These are phyloP conservation scores for Asteroscopus sphinx DNA, from an alignment of 2,888 invertebrate species.

Conservation along the genomic window DNA sequence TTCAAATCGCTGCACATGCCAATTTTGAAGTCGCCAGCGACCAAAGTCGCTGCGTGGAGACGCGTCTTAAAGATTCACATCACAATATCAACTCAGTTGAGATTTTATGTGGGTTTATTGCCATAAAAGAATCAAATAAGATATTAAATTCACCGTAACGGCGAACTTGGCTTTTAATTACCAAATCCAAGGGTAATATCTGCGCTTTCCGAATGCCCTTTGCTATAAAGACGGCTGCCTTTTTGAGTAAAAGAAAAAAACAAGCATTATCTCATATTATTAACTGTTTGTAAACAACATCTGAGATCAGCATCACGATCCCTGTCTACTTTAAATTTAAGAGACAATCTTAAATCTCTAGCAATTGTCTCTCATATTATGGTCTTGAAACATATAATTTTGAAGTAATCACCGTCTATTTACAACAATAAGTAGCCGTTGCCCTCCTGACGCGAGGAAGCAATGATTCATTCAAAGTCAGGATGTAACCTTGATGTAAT, in stretches of 20 bases:
- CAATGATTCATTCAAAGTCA: slow-evolving; percentile 71
- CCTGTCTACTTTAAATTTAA: slow-evolving; percentile 1
- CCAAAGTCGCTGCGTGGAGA: no score
- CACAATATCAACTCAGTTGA: neutral
- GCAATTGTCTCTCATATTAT: slow-evolving; percentile 24
- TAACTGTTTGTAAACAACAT: slow-evolving; percentile 24
- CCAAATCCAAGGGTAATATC: slow-evolving; percentile 23
- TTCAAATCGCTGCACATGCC: no score
- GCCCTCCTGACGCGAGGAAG: slow-evolving; percentile 59
- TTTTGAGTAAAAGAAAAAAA: slow-evolving; percentile 20
- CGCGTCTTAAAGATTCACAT: slow-evolving; percentile 6
- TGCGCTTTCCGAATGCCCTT: slow-evolving; percentile 37
- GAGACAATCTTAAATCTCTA: slow-evolving; percentile 22
- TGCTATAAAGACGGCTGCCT: slow-evolving; percentile 20
- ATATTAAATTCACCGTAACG: slow-evolving; percentile 9
- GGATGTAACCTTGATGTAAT: slow-evolving; percentile 77
- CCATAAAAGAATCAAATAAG: slow-evolving; percentile 12
- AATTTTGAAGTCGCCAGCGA: no score
- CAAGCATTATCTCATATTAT: slow-evolving; percentile 2
- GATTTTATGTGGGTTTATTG: slow-evolving; percentile 4
- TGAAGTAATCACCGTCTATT: slow-evolving; percentile 37
- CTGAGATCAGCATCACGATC: slow-evolving; percentile 5
- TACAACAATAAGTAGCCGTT: slow-evolving; percentile 30
- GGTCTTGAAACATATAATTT: slow-evolving; percentile 17
- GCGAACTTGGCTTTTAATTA: slow-evolving; percentile 5